Conservation (phyloP, 2,113 vertebrate genomes). For the Lycocorax pyrrhopterus region DNA sequence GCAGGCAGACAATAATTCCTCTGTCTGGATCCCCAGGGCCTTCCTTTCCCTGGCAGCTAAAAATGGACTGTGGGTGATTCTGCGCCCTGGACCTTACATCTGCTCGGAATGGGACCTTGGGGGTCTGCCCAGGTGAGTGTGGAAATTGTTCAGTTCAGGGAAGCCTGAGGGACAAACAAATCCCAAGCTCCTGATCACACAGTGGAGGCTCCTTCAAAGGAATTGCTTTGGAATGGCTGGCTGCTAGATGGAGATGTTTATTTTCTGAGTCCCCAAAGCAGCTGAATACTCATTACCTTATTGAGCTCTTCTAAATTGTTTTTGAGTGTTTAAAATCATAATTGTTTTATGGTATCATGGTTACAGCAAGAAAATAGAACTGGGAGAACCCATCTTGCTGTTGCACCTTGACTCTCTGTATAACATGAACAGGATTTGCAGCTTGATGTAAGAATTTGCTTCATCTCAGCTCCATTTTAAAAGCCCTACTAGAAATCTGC, state of each 20-base stretch:
- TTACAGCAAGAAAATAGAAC: background rate
- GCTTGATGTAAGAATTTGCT: background rate
- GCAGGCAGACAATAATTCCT: background rate
- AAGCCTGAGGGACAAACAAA: background rate
- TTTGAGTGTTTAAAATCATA: background rate
- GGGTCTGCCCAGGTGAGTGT: slow-evolving; percentile 85
- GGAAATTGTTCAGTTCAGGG: background rate
- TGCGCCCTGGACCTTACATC: slow-evolving; percentile 91
- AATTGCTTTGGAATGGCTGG: background rate
- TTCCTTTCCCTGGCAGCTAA: slow-evolving; percentile 81
- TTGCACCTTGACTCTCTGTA: background rate
- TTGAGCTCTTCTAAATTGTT: background rate
- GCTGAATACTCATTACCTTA: background rate
- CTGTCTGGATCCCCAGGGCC: slow-evolving; percentile 68
- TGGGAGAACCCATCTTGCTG: background rate
- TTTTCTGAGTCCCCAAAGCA: background rate
- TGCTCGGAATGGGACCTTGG: slow-evolving; percentile 89
- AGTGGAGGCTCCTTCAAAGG: background rate
- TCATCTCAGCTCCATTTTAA: background rate
- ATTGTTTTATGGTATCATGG: background rate
- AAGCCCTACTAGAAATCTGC: background rate
- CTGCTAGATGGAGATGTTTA: background rate
- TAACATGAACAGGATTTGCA: background rate
- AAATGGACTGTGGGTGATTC: slow-evolving; percentile 86
- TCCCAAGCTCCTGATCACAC: background rate